Percentiles rank a stretch among this genome's conserved stretches.
Evolutionary conservation across 2,797 vertebrate species (phyloP).

Genomic region (Peromyscus aztecus): DNA sequence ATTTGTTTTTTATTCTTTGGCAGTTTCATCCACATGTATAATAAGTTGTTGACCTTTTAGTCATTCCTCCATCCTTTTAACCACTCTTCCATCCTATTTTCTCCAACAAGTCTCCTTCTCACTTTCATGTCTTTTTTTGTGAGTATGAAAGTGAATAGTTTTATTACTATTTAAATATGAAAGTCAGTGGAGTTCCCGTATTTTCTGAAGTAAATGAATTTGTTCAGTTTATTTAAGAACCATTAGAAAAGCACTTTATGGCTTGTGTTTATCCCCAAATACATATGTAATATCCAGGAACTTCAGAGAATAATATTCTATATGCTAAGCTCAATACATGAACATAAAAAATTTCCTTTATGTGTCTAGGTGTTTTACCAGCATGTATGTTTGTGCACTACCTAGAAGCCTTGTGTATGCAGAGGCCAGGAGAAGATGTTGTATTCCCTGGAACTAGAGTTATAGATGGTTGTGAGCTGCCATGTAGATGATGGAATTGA

Average conservation of each 20-base stretch:
- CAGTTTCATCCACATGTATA: too few species aligned
- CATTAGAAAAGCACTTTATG: neutral
- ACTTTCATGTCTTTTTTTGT: neutral
- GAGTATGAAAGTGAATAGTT: neutral
- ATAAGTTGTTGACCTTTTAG: too few species aligned
- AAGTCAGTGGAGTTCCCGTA: neutral
- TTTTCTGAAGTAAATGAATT: neutral
- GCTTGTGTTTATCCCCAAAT: slow-evolving; percentile 3
- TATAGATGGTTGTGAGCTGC: neutral
- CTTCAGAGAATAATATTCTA: neutral
- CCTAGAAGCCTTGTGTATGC: neutral
- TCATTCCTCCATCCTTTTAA: too few species aligned
- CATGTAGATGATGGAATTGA: too few species aligned
- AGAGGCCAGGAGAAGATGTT: neutral
- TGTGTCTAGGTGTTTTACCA: neutral
- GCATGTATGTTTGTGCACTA: neutral
- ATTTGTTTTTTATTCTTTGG: too few species aligned
- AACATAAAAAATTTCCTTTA: neutral
- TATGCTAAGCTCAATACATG: neutral
- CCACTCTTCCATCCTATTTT: neutral
- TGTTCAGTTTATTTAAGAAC: neutral
- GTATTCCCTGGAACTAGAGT: neutral
- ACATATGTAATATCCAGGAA: neutral
- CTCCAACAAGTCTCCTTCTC: neutral
- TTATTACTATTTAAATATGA: neutral